Conservation (phyloP, 2,113 vertebrate genomes). For the Theristicus caerulescens region DNA sequence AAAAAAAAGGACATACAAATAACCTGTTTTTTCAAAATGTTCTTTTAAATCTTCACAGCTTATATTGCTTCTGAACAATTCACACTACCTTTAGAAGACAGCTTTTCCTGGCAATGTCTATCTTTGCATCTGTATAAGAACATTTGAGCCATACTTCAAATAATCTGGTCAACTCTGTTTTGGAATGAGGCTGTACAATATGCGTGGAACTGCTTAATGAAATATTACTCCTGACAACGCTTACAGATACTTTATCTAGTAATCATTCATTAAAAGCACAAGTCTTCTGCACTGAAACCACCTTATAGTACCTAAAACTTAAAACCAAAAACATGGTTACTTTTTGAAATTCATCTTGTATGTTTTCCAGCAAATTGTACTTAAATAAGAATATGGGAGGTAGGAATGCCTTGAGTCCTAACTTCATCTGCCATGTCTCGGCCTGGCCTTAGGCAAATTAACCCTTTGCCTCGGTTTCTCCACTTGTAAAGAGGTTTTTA, state of each 20-base stretch:
- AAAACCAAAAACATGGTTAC: neutral
- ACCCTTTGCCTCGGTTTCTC: neutral
- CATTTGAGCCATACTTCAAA: neutral
- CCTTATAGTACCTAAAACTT: neutral
- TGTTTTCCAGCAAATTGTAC: neutral
- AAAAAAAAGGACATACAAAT: neutral
- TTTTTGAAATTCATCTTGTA: neutral
- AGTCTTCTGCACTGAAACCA: neutral
- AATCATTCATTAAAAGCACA: neutral
- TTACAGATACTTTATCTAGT: neutral
- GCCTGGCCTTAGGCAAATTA: constrained; percentile 20
- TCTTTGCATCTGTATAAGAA: neutral
- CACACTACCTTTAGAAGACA: neutral
- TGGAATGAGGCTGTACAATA: neutral
- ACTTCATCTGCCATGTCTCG: neutral
- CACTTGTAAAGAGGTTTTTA: constrained; percentile 25
- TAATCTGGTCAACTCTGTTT: neutral
- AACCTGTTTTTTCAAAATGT: neutral
- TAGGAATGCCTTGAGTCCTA: neutral
- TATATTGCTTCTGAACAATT: neutral
- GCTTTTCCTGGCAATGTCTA: neutral
- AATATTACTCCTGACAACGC: neutral
- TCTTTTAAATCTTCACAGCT: neutral
- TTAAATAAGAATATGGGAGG: neutral
- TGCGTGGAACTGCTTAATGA: neutral